phyloP scores from a whole-genome alignment of 2,113 vertebrate species.

The Micronycteris hirsuta region DNA sequence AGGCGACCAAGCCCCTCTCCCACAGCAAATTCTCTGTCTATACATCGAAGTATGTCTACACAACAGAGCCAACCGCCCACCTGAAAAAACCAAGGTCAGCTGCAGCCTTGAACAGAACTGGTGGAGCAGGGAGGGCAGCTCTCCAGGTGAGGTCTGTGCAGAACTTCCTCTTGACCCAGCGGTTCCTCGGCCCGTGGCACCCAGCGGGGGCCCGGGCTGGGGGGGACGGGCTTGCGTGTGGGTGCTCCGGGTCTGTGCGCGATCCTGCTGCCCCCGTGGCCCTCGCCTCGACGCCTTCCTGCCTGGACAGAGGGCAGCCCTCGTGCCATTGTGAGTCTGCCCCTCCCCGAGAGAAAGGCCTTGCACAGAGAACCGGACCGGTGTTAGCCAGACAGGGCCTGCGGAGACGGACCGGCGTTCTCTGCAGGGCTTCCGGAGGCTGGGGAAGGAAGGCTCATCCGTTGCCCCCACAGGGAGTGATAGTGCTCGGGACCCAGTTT shows the following conservation, averaged over 20 bases:
- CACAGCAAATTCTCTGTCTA: slow-evolving; percentile 75
- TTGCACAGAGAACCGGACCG: too few relatives aligned
- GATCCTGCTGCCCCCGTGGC: not conserved
- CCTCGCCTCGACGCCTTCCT: not conserved
- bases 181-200: not conserved
- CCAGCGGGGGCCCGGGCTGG: not conserved
- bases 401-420: not conserved
- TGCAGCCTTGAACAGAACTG: slow-evolving; percentile 65
- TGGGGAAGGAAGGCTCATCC: not conserved
- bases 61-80: slow-evolving; percentile 72
- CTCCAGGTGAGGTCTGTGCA: not conserved
- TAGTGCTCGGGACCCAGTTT: not conserved
- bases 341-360: not conserved
- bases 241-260: not conserved
- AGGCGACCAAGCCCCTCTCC: slow-evolving; percentile 73
- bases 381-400: too few relatives aligned
- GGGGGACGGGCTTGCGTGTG: not conserved
- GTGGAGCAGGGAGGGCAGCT: not conserved
- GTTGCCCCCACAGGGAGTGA: not conserved
- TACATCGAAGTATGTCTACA: too few relatives aligned
- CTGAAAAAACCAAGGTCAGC: slow-evolving; percentile 78
- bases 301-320: not conserved
- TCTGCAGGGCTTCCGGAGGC: not conserved
- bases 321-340: not conserved
- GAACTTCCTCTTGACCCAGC: slow-evolving; percentile 34